These are phyloP conservation scores for Falco concolor DNA, from an alignment of 2,797 vertebrate species.

Conservation along the genomic window DNA sequence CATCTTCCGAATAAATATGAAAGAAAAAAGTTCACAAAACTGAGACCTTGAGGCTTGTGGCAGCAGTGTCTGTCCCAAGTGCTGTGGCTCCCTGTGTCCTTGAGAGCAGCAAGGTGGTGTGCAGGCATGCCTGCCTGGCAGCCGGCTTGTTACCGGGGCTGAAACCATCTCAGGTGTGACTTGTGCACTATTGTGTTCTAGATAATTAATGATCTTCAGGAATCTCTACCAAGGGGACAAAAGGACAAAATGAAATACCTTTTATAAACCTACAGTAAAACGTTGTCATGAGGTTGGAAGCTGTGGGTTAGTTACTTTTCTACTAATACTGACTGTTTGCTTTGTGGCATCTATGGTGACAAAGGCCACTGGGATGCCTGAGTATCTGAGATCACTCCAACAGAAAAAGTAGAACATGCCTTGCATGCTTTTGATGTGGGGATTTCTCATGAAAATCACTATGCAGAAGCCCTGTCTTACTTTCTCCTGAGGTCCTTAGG, in stretches of 20 bases:
- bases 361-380: slow-evolving; percentile 15
- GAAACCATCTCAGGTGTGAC: not conserved
- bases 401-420: slow-evolving; percentile 27
- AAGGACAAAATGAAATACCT: not conserved
- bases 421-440: slow-evolving; percentile 9
- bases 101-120: not conserved
- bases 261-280: not conserved
- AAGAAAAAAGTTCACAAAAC: not conserved
- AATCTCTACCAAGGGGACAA: not conserved
- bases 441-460: not conserved
- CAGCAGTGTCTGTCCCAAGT: not conserved
- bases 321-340: not conserved
- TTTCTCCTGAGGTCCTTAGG: not conserved
- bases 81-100: accelerated
- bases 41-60: not conserved
- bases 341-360: not conserved
- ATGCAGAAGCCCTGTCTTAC: not conserved
- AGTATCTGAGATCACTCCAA: slow-evolving; percentile 30
- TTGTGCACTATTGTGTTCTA: not conserved
- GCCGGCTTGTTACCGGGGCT: accelerated
- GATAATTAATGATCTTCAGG: not conserved
- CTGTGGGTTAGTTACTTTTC: slow-evolving; percentile 36
- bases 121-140: not conserved
- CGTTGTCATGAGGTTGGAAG: not conserved
- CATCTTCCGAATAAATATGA: not conserved